Evolutionary conservation across 2,888 invertebrate species (phyloP), one percentile per base, ranked within the genome.

Genomic region (Aphodius sticticus): DNA sequence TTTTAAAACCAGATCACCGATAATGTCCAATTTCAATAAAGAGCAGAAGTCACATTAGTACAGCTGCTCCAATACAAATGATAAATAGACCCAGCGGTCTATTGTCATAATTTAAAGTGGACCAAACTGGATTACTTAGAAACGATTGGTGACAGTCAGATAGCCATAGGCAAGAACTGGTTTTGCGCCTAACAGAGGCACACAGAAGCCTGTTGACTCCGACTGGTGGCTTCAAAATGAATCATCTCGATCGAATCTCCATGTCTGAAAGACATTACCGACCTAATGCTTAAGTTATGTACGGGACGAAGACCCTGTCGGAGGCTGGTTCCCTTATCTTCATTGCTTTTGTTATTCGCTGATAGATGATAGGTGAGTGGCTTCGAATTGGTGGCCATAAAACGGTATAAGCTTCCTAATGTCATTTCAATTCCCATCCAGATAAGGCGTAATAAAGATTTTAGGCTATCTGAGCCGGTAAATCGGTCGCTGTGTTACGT

Each of bases 231-330:
- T 78, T 80, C 71, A 79, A 81, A 81, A 81, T 81, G 81, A 81
- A 81, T 81, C 81, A 81, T 80, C 80, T 74, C 77, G 77, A 80
- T 80, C 79, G 77, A 80, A 82, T 80, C 78, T 81, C 80, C 76
- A 79, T 53, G 53, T 53, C 53, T 53, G 9, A 7, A 53, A 53
- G 53, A 53, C 53, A 7, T 53, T 53, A 53, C 53, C 53, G 53
- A 53, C 53, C 53, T 53, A 53, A 53, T 53, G 53, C 53, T 53
- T 53, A 53, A 53, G 53, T 53, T 53, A 53, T 53, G 53, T 53
- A 53, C 53, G 9, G 53, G 12, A 53, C 53, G 53, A 53, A 53
- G 53, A 53, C 53, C 53, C 53, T 12, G 53, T 53, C 53, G 53
- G 53, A 53, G 53, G 53, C 53, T 53, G 53, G 53, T 53, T 53